A percentile compares a stretch with the other conserved stretches of the same genome.
phyloP scores from a whole-genome alignment of 2,888 invertebrate genomes.

The Hoplodrina ambigua region DNA sequence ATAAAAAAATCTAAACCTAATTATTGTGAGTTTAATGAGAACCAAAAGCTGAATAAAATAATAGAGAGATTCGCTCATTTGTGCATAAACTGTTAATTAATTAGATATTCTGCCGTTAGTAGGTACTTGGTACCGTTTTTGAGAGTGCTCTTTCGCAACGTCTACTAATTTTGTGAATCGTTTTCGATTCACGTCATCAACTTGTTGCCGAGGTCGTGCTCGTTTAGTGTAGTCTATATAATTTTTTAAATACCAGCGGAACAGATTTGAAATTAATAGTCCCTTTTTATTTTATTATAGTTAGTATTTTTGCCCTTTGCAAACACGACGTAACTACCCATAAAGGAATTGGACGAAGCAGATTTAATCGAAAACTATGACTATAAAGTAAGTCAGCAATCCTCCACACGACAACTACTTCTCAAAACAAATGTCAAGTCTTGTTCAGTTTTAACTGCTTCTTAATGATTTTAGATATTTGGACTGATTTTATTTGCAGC shows the following conservation, averaged over 20 bases:
- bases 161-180: constrained; percentile 60
- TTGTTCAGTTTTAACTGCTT: too few relatives aligned
- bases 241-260: constrained; percentile 23
- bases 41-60: constrained; percentile 10
- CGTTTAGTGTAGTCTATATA: constrained; percentile 21
- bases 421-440: too few relatives aligned
- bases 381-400: too few relatives aligned
- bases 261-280: constrained; percentile 6
- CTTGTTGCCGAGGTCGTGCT: constrained; percentile 40
- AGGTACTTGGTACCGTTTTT: constrained; percentile 22
- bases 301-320: too few relatives aligned
- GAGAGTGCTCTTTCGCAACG: constrained; percentile 65
- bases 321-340: too few relatives aligned
- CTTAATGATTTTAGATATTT: not conserved
- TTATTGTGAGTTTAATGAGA: constrained; percentile 1
- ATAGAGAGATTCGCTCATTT: constrained; percentile 20
- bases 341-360: too few relatives aligned
- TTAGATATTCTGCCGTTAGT: constrained; percentile 6
- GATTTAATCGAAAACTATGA: too few relatives aligned
- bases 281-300: not conserved
- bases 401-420: too few relatives aligned
- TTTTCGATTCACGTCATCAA: constrained; percentile 67
- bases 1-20: not conserved
- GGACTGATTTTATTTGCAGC: not conserved
- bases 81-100: constrained; percentile 37